phyloP scores from a whole-genome alignment of 2,797 vertebrate genomes.

The Neosilurus mollespiculum region DNA sequence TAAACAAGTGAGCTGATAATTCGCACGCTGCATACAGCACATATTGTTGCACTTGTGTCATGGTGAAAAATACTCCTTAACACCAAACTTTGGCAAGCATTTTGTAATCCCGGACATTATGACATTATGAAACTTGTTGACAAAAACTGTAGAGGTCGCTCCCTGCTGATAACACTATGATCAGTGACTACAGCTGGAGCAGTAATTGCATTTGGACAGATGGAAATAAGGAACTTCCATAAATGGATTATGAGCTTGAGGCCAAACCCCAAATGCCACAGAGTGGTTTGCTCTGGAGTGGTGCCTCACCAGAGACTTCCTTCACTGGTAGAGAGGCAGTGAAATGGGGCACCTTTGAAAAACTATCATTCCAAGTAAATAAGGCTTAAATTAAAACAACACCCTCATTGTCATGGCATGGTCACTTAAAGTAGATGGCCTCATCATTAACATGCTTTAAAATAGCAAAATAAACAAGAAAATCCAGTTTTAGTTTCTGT shows the following conservation, averaged over 20 bases:
- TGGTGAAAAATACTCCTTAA: not conserved
- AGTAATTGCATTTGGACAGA: not conserved
- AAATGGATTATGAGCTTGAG: not conserved
- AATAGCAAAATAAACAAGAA: too few species aligned
- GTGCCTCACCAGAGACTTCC: not conserved
- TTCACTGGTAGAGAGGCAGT: not conserved
- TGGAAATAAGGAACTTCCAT: not conserved
- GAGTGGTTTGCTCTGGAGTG: not conserved
- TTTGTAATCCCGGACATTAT: not conserved
- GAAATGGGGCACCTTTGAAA: not conserved
- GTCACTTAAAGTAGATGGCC: too few species aligned
- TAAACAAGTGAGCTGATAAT: too few species aligned
- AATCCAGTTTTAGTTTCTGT: too few species aligned
- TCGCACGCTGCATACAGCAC: too few species aligned
- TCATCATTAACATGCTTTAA: too few species aligned
- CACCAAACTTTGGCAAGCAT: not conserved
- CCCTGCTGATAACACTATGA: not conserved
- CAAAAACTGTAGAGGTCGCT: not conserved
- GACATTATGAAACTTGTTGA: not conserved
- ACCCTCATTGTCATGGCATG: too few species aligned
- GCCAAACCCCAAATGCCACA: not conserved
- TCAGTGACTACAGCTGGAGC: not conserved
- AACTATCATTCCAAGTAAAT: too few species aligned
- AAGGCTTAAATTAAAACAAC: too few species aligned
- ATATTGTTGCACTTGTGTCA: not conserved